Evolutionary conservation across 2,888 invertebrate genomes (phyloP).

Genomic region (Polyploca ridens): DNA sequence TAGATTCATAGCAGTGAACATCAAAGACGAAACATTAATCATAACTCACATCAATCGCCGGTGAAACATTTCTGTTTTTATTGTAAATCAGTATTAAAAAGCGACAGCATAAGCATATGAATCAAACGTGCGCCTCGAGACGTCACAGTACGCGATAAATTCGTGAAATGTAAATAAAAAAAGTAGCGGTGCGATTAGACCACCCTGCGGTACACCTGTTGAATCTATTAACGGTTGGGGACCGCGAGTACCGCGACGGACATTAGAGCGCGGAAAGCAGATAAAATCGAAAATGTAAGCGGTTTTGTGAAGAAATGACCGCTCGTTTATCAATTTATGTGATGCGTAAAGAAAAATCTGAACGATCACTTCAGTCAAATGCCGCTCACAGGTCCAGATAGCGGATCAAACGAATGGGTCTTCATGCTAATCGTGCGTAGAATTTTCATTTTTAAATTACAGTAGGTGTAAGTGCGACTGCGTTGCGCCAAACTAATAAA

Average conservation of each 20-base stretch:
- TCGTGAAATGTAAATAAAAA: conserved; percentile 79
- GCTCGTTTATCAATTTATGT: conserved; percentile 68
- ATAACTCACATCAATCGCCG: conserved; percentile 84
- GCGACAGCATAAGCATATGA: conserved; percentile 79
- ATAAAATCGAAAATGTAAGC: conserved; percentile 62
- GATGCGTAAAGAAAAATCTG: conserved; percentile 75
- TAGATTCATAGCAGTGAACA: conserved; percentile 83
- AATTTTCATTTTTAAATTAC: conserved; percentile 70
- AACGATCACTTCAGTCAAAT: conserved; percentile 58
- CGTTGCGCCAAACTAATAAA: conserved; percentile 70
- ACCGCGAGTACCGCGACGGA: conserved; percentile 35
- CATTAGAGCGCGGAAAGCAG: conserved; percentile 52
- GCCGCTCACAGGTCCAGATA: conserved; percentile 49
- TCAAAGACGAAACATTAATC: conserved; percentile 82
- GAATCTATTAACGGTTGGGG: conserved; percentile 68
- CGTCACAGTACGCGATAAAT: conserved; percentile 79
- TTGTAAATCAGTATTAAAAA: conserved; percentile 84
- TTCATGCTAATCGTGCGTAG: conserved; percentile 71
- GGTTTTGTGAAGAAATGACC: conserved; percentile 51
- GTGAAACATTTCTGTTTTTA: conserved; percentile 81
- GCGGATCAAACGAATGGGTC: conserved; percentile 67
- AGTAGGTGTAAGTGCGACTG: conserved; percentile 60
- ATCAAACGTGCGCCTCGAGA: conserved; percentile 79
- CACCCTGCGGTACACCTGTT: conserved; percentile 81
- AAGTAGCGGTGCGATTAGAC: conserved; percentile 65